Evolutionary conservation across 2,888 invertebrate genomes (phyloP).

Genomic region (Antitype chi): DNA sequence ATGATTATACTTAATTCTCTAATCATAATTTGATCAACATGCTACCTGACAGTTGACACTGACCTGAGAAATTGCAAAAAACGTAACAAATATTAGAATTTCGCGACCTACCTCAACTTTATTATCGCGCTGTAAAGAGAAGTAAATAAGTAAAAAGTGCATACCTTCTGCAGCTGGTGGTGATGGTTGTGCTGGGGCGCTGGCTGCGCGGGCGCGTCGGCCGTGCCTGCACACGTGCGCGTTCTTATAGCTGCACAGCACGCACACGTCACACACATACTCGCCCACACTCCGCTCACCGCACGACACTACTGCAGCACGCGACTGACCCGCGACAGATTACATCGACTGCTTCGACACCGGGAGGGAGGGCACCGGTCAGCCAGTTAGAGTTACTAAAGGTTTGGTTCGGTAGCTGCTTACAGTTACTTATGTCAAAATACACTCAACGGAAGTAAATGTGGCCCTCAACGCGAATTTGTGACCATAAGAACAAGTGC

Average conservation of each 20-base stretch:
- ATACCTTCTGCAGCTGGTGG: slow-evolving; percentile 83
- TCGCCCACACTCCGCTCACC: slow-evolving; percentile 1
- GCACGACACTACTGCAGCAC: background rate
- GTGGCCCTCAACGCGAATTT: background rate
- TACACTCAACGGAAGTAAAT: background rate
- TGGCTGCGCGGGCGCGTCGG: slow-evolving; percentile 73
- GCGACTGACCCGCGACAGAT: background rate
- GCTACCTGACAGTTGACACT: background rate
- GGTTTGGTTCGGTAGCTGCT: background rate
- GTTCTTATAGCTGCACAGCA: slow-evolving; percentile 61
- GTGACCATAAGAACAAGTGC: background rate
- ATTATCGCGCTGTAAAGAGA: background rate
- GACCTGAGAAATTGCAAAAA: background rate
- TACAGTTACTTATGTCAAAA: background rate
- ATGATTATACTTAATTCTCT: background rate
- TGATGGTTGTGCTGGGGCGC: slow-evolving; percentile 67
- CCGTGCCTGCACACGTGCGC: slow-evolving; percentile 65
- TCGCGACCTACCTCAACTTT: background rate
- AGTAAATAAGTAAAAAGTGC: slow-evolving; percentile 1
- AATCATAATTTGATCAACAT: background rate
- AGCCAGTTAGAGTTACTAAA: background rate
- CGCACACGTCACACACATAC: slow-evolving; percentile 29
- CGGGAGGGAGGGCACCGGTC: background rate
- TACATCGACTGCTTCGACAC: background rate
- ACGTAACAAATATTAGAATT: background rate